Evolutionary conservation across 2,888 invertebrate genomes (phyloP).

Genomic region (Dichetophora obliterata): DNA sequence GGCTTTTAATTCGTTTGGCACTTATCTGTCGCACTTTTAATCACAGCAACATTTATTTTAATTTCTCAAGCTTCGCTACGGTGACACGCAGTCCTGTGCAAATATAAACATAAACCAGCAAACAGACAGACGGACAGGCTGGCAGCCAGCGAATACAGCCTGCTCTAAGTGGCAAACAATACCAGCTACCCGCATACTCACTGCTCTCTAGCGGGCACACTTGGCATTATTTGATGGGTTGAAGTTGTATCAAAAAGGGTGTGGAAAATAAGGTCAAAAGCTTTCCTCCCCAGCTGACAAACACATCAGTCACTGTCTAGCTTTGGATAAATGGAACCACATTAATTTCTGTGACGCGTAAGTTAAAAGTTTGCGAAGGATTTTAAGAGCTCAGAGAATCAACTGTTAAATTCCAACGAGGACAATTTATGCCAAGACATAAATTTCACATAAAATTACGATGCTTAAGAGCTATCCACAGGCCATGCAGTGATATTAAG

Average conservation of each 20-base stretch:
- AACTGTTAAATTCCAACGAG: no score
- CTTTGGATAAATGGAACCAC: conserved; percentile 59
- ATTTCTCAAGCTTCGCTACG: conserved; percentile 19
- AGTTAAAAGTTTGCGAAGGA: not conserved
- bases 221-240: not conserved
- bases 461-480: no score
- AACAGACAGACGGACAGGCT: not conserved
- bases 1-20: conserved; percentile 65
- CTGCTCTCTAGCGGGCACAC: not conserved
- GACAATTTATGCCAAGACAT: no score
- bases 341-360: conserved; percentile 55
- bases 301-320: conserved; percentile 32
- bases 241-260: not conserved
- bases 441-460: no score
- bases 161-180: conserved; percentile 42
- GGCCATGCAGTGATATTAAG: no score
- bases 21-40: conserved; percentile 63
- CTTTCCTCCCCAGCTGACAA: not conserved
- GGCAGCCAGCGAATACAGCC: conserved; percentile 8
- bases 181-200: not conserved
- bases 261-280: not conserved
- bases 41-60: conserved; percentile 48
- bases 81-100: not conserved
- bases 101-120: no score
- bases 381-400: no score